A percentile compares a stretch with the other conserved stretches of the same genome.
Conservation (phyloP, 2,888 invertebrate genomes). For the Harpalus rubripes region DNA sequence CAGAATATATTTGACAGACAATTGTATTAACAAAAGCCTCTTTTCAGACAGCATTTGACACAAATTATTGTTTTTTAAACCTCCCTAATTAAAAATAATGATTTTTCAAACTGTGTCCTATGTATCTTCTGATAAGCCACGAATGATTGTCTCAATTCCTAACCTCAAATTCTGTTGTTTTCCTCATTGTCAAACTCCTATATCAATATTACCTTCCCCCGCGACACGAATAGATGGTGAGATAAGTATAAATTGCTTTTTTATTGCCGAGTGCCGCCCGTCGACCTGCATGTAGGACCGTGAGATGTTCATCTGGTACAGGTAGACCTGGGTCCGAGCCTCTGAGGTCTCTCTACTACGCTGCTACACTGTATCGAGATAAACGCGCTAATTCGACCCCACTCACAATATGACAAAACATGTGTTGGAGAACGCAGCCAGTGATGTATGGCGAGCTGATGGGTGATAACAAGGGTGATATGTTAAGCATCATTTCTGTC, state of each 20-base stretch:
- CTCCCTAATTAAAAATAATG: no score
- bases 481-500: background rate
- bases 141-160: background rate
- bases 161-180: no score
- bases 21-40: no score
- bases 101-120: no score
- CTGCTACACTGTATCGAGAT: conserved; percentile 38
- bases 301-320: conserved; percentile 39
- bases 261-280: conserved; percentile 58
- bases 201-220: conserved; percentile 58
- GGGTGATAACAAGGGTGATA: conserved; percentile 11
- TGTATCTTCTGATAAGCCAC: no score
- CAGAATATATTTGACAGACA: no score
- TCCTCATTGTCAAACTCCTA: background rate
- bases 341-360: background rate
- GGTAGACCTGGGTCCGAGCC: conserved; percentile 25
- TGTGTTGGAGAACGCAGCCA: conserved; percentile 11
- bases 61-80: no score
- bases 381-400: conserved; percentile 55
- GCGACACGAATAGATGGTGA: conserved; percentile 51
- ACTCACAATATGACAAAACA: conserved; percentile 62
- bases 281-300: conserved; percentile 30
- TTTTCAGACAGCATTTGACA: no score
- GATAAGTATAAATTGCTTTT: conserved; percentile 65
- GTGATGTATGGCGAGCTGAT: conserved; percentile 30